Evolutionary conservation across 2,888 invertebrate species (phyloP).

Genomic region (Ligdia adustata): DNA sequence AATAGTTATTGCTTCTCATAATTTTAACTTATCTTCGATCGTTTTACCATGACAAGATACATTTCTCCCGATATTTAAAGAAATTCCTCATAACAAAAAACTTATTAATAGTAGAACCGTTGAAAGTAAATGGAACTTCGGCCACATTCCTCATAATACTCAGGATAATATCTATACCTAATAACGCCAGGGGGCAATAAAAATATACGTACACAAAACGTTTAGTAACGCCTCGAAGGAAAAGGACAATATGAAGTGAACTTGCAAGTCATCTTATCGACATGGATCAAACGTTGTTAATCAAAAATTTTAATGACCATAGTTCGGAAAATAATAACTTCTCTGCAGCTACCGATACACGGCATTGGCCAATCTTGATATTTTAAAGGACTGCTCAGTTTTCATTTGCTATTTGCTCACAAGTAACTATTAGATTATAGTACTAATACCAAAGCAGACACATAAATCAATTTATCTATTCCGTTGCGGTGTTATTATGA

Average conservation of each 20-base stretch:
- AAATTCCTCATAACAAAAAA: constrained; percentile 31
- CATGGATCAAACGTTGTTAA: constrained; percentile 82
- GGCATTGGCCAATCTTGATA: constrained; percentile 52
- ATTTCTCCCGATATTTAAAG: constrained; percentile 3
- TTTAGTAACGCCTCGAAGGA: constrained; percentile 76
- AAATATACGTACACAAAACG: constrained; percentile 65
- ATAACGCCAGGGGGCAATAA: constrained; percentile 51
- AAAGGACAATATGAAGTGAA: constrained; percentile 69
- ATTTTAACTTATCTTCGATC: constrained; percentile 16
- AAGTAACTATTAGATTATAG: too few species aligned
- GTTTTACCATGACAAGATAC: constrained; percentile 7
- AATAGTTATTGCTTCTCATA: constrained; percentile 10
- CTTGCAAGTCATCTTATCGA: constrained; percentile 80
- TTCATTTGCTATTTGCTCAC: too few species aligned
- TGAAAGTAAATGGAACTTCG: constrained; percentile 50
- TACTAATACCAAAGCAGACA: too few species aligned
- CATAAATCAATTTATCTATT: too few species aligned
- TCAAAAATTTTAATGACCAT: constrained; percentile 84
- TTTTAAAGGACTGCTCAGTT: constrained; percentile 41
- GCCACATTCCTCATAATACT: constrained; percentile 60
- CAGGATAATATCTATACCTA: constrained; percentile 71
- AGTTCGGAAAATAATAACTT: constrained; percentile 83
- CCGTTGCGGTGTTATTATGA: too few species aligned
- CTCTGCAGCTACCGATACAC: constrained; percentile 64
- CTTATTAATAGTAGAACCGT: constrained; percentile 37